These are phyloP conservation scores for Drosophila infuscata DNA, from an alignment of 2,888 invertebrate species.

Conservation along the genomic window DNA sequence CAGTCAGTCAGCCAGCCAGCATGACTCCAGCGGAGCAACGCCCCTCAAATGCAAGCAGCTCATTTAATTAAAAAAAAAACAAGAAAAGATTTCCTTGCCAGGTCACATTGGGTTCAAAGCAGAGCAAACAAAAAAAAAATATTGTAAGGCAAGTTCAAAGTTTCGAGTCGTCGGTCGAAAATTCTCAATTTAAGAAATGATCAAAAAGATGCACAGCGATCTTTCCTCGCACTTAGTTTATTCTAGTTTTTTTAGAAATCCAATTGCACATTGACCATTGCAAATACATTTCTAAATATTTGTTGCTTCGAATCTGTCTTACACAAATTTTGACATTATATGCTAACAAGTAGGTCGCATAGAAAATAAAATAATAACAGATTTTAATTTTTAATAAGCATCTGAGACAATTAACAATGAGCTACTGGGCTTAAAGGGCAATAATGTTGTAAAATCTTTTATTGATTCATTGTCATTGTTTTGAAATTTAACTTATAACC, in stretches of 20 bases:
- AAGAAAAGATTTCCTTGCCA: constrained; percentile 53
- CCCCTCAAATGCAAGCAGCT: constrained; percentile 60
- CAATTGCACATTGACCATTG: neutral
- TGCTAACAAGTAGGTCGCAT: neutral
- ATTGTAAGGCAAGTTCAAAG: neutral
- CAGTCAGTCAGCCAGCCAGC: constrained; percentile 51
- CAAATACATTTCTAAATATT: neutral
- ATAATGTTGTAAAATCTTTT: neutral
- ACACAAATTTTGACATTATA: neutral
- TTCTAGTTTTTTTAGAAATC: neutral
- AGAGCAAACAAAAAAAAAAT: neutral
- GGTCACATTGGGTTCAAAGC: constrained; percentile 25
- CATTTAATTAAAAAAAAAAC: constrained; percentile 77
- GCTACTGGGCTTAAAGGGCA: neutral
- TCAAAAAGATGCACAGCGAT: constrained; percentile 22
- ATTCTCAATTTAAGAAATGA: neutral
- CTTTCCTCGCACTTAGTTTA: neutral
- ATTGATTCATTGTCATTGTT: neutral
- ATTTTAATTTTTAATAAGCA: neutral
- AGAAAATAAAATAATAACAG: neutral
- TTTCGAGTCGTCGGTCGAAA: constrained; percentile 10
- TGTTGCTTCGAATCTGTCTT: neutral
- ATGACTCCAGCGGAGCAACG: constrained; percentile 56
- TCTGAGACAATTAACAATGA: neutral
- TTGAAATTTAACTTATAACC: neutral